Evolutionary conservation across 2,797 vertebrate species (phyloP).

Genomic region (Lacerta bilineata): DNA sequence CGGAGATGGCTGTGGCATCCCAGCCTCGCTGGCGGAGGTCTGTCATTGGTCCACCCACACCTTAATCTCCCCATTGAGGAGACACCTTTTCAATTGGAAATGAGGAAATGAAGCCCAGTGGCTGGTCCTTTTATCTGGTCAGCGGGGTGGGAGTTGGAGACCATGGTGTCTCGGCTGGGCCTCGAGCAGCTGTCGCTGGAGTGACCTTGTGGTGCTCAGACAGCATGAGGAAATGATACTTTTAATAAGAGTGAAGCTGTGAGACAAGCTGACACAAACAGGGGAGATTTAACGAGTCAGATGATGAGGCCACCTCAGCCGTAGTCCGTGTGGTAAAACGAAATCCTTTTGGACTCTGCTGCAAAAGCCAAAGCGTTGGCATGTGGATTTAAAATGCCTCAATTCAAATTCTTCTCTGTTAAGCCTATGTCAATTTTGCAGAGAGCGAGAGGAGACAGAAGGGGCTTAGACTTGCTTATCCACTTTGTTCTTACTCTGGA

Average conservation of each 20-base stretch:
- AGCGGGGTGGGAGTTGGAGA: constrained; percentile 53
- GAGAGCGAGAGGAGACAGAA: not conserved
- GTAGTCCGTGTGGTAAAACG: not conserved
- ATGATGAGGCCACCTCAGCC: constrained; percentile 24
- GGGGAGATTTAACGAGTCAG: constrained; percentile 45
- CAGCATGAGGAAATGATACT: constrained; percentile 60
- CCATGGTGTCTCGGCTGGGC: constrained; percentile 51
- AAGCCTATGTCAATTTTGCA: constrained; percentile 24
- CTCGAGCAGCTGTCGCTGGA: constrained; percentile 60
- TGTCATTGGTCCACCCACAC: constrained; percentile 46
- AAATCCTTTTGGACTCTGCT: not conserved
- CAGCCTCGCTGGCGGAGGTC: constrained; percentile 32
- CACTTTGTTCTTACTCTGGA: not conserved
- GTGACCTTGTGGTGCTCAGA: constrained; percentile 67
- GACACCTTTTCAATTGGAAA: constrained; percentile 58
- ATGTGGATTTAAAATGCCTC: rapidly evolving
- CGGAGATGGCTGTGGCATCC: constrained; percentile 51
- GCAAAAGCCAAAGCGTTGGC: not conserved
- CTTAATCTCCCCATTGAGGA: constrained; percentile 49
- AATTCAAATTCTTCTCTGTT: constrained; percentile 5
- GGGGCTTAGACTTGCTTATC: constrained; percentile 23
- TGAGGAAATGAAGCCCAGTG: constrained; percentile 54
- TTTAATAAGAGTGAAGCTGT: constrained; percentile 63
- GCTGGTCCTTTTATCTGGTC: constrained; percentile 54
- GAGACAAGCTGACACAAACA: constrained; percentile 43